Conservation (phyloP, 2,888 invertebrate genomes). For the Aquatica leii region DNA sequence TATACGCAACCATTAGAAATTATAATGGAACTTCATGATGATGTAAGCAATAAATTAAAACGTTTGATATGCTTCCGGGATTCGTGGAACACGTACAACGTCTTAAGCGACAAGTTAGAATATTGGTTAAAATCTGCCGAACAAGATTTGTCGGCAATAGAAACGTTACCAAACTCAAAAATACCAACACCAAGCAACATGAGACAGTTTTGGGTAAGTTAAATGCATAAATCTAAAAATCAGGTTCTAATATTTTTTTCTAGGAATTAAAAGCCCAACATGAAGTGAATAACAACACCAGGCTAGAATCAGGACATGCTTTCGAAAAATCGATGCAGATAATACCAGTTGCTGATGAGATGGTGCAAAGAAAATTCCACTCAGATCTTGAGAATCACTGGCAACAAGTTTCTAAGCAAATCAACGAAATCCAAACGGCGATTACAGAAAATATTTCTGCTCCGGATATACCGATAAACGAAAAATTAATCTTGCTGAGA, state of each 20-base stretch:
- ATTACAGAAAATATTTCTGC: slow-evolving; percentile 77
- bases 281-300: slow-evolving; percentile 81
- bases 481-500: slow-evolving; percentile 78
- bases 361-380: slow-evolving; percentile 81
- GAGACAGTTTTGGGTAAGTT: slow-evolving; percentile 79
- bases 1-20: slow-evolving; percentile 78
- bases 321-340: slow-evolving; percentile 82
- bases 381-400: slow-evolving; percentile 81
- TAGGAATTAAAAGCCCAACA: slow-evolving; percentile 86
- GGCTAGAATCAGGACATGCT: slow-evolving; percentile 74
- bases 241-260: slow-evolving; percentile 13
- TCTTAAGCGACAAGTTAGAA: slow-evolving; percentile 76
- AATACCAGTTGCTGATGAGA: slow-evolving; percentile 84
- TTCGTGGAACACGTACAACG: slow-evolving; percentile 79
- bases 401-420: slow-evolving; percentile 70
- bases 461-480: slow-evolving; percentile 76
- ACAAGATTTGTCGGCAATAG: slow-evolving; percentile 71
- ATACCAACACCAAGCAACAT: slow-evolving; percentile 74
- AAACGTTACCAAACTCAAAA: slow-evolving; percentile 68
- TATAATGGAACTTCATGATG: slow-evolving; percentile 76
- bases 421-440: slow-evolving; percentile 71
- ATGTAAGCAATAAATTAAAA: slow-evolving; percentile 76
- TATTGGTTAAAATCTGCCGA: slow-evolving; percentile 80
- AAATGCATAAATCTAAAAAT: neutral
- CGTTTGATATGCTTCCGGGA: slow-evolving; percentile 79